These are phyloP conservation scores for Malacoraja senta DNA, from an alignment of 2,797 vertebrate species.

Conservation along the genomic window DNA sequence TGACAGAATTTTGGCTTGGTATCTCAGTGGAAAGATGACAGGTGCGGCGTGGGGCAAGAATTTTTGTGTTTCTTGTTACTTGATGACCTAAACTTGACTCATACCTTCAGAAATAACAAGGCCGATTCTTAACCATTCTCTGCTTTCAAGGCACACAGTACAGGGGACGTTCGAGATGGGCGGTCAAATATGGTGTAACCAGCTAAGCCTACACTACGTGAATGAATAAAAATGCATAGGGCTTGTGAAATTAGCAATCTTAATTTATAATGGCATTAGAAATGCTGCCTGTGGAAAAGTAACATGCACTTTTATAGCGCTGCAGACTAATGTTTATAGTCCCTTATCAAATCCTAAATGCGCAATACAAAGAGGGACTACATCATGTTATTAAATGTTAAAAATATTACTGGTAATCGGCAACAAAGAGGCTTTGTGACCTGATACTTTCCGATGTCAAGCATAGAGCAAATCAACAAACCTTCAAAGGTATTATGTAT, in stretches of 20 bases:
- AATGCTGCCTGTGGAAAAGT: not conserved
- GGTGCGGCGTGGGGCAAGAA: too few relatives aligned
- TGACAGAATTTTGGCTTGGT: too few relatives aligned
- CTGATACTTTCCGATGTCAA: conserved; percentile 20
- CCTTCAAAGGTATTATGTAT: not conserved
- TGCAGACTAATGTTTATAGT: not conserved
- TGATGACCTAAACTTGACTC: too few relatives aligned
- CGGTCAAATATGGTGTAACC: too few relatives aligned
- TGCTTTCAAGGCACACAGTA: too few relatives aligned
- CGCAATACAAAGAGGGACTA: not conserved
- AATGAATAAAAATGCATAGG: not conserved
- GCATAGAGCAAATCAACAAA: conserved; percentile 12
- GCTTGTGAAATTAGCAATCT: not conserved
- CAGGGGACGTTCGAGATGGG: too few relatives aligned
- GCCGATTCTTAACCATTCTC: too few relatives aligned
- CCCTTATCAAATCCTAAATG: not conserved
- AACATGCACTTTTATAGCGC: not conserved
- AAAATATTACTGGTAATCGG: not conserved
- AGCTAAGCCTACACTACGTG: too few relatives aligned
- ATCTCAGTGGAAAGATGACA: too few relatives aligned
- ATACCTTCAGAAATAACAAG: too few relatives aligned
- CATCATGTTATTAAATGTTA: not conserved
- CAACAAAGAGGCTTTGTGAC: not conserved
- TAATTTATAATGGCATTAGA: not conserved
- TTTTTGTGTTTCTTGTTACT: too few relatives aligned